These are phyloP conservation scores for Macheiramphus alcinus DNA, from an alignment of 2,113 vertebrate genomes.

Conservation along the genomic window DNA sequence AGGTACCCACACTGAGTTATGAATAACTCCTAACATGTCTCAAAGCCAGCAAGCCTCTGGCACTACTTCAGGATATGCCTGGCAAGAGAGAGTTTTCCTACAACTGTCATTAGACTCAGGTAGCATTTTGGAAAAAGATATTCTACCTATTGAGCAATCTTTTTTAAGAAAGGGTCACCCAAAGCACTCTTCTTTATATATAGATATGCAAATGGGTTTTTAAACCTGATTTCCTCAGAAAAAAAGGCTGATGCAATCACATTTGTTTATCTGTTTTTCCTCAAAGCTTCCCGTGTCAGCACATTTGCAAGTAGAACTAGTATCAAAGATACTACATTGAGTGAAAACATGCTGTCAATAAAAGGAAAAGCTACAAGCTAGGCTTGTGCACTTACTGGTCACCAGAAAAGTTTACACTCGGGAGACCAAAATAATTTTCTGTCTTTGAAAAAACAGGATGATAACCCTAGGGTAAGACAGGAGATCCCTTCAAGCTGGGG, in stretches of 20 bases:
- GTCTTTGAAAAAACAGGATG: not conserved
- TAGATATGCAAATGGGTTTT: not conserved
- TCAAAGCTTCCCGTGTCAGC: not conserved
- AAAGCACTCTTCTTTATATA: not conserved
- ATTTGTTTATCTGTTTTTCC: conserved; percentile 14
- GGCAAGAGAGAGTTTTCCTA: conserved; percentile 15
- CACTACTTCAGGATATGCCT: conserved; percentile 27
- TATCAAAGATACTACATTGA: not conserved
- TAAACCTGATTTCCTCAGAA: not conserved
- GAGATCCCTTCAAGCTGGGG: not conserved
- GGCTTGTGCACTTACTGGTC: not conserved
- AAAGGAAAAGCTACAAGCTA: not conserved
- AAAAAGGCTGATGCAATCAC: not conserved
- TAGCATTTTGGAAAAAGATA: not conserved
- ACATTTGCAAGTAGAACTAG: conserved; percentile 4
- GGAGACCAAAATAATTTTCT: not conserved
- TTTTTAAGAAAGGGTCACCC: not conserved
- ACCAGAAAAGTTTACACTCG: not conserved
- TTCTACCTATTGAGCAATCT: not conserved
- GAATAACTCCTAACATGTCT: conserved; percentile 49
- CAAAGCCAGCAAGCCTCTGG: conserved; percentile 41
- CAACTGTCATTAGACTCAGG: not conserved
- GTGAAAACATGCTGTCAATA: not conserved
- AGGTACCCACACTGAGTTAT: conserved; percentile 61
- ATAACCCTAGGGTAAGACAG: not conserved